A percentile compares a stretch with the other conserved stretches of the same genome.
These are phyloP conservation scores for Limnephilus rhombicus DNA, from an alignment of 2,888 invertebrate genomes.

Conservation along the genomic window DNA sequence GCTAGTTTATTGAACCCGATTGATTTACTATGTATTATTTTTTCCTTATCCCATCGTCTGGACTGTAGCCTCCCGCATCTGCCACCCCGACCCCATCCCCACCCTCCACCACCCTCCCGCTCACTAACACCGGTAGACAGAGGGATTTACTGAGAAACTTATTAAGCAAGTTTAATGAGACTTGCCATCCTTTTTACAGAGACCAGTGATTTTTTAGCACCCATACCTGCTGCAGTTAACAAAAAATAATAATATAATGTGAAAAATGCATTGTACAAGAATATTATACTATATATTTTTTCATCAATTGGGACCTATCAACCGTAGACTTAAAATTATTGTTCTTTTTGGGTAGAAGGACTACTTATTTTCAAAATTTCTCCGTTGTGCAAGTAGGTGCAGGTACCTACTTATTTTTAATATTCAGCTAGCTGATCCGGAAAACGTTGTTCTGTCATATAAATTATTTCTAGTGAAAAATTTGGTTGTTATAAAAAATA, in stretches of 20 bases:
- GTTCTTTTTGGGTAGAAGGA: too few species aligned
- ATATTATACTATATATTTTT: too few species aligned
- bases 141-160: slow-evolving; percentile 61
- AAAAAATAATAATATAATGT: neutral
- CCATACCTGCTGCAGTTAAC: neutral
- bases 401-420: too few species aligned
- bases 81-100: slow-evolving; percentile 4
- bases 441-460: too few species aligned
- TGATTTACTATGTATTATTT: slow-evolving; percentile 5
- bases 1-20: slow-evolving; percentile 20
- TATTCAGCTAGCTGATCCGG: too few species aligned
- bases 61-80: neutral
- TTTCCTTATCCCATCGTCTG: neutral
- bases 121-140: slow-evolving; percentile 37
- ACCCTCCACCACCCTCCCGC: neutral
- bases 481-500: too few species aligned
- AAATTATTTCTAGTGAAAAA: too few species aligned
- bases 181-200: slow-evolving; percentile 29
- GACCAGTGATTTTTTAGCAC: neutral
- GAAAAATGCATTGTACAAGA: neutral
- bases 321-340: too few species aligned
- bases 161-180: slow-evolving; percentile 65
- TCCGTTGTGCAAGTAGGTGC: too few species aligned
- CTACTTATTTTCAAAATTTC: too few species aligned
- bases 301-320: too few species aligned